Conservation (phyloP, 2,113 vertebrate species). For the Gymnorhina tibicen region DNA sequence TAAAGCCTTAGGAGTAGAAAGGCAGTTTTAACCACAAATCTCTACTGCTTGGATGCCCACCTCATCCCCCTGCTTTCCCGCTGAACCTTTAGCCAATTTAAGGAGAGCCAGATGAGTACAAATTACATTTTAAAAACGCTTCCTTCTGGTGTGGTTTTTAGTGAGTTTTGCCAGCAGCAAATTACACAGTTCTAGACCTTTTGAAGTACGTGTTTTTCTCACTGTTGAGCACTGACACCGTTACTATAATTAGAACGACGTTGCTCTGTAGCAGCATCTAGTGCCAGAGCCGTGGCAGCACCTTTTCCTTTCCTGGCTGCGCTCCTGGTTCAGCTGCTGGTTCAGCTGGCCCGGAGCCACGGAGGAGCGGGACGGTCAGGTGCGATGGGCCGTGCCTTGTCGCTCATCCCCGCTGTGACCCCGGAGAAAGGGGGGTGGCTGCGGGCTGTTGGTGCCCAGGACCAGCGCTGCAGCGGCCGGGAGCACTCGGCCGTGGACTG, state of each 20-base stretch:
- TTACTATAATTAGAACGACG: conserved; percentile 33
- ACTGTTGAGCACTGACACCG: neutral
- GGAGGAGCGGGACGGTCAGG: neutral
- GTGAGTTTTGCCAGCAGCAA: neutral
- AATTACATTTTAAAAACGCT: neutral
- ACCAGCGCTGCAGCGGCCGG: fast-evolving
- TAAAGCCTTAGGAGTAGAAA: neutral
- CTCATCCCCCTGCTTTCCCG: neutral
- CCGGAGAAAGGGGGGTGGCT: neutral
- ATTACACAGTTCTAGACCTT: neutral
- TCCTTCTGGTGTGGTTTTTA: neutral
- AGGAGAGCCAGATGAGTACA: neutral
- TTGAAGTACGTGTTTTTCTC: neutral
- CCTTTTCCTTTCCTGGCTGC: neutral
- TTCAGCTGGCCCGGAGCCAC: neutral
- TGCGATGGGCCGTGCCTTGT: neutral
- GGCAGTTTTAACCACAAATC: neutral
- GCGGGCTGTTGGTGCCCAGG: neutral
- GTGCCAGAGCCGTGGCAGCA: conserved; percentile 21
- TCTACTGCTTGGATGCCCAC: neutral
- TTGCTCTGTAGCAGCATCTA: conserved; percentile 26
- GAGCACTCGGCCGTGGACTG: fast-evolving
- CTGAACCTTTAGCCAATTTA: neutral
- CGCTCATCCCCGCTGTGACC: neutral
- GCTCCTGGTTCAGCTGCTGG: neutral